phyloP scores from a whole-genome alignment of 1,140 invertebrate genomes.

The Cydia amplana region DNA sequence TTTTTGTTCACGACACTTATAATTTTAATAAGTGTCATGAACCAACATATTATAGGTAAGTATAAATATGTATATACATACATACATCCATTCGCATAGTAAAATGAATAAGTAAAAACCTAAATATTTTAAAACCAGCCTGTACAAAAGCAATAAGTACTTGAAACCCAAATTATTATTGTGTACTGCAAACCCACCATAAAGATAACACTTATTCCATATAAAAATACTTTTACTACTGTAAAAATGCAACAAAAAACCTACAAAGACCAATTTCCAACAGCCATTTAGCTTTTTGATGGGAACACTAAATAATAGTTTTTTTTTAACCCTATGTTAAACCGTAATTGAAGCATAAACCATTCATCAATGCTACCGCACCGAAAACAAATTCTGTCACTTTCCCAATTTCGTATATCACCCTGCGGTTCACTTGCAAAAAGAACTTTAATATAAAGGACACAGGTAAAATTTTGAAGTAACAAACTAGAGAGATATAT shows the following conservation, averaged over 20 bases:
- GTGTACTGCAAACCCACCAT: too few relatives aligned
- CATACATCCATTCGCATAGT: too few relatives aligned
- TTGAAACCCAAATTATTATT: too few relatives aligned
- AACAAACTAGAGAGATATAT: neutral
- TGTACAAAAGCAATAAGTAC: too few relatives aligned
- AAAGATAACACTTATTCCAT: too few relatives aligned
- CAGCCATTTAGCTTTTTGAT: neutral
- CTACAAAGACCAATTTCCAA: neutral
- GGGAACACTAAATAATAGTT: constrained; percentile 1
- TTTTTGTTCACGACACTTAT: too few relatives aligned
- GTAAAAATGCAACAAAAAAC: neutral
- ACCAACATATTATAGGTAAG: too few relatives aligned
- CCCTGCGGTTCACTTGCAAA: neutral
- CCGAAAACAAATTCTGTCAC: constrained; percentile 9
- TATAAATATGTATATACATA: too few relatives aligned
- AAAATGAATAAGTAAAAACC: too few relatives aligned
- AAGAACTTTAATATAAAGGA: neutral
- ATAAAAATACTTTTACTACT: neutral
- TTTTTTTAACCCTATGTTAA: constrained; percentile 13
- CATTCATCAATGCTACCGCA: constrained; percentile 22
- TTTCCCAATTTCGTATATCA: neutral
- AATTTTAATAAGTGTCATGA: too few relatives aligned
- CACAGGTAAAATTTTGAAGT: neutral
- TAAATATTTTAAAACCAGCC: too few relatives aligned
- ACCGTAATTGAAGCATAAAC: constrained; percentile 26